A percentile compares a stretch with the other conserved stretches of the same genome.
These are phyloP conservation scores for Dorcus parallelipipedus DNA, from an alignment of 2,888 invertebrate genomes.

Conservation along the genomic window DNA sequence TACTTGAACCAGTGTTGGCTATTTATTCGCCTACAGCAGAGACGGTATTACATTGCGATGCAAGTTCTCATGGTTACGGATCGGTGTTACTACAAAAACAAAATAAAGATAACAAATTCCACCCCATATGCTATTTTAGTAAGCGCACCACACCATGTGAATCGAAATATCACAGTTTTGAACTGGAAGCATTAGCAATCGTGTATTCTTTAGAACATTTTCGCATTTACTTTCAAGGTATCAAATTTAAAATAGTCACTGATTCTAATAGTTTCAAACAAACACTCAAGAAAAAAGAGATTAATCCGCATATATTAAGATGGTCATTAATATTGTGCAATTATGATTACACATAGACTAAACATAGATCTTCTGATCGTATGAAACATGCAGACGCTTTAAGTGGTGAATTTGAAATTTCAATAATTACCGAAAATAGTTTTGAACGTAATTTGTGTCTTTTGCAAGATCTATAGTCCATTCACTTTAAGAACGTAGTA, in stretches of 20 bases:
- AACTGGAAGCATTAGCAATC: too few relatives aligned
- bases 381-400: conserved; percentile 38
- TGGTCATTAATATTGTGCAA: conserved; percentile 35
- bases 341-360: conserved; percentile 41
- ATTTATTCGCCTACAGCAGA: not conserved
- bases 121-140: conserved; percentile 36
- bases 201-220: too few relatives aligned
- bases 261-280: too few relatives aligned
- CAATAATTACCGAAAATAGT: conserved; percentile 1
- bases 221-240: too few relatives aligned
- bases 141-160: conserved; percentile 27
- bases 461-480: conserved; percentile 2
- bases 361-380: conserved; percentile 34
- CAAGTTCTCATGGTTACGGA: conserved; percentile 28
- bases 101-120: conserved; percentile 25
- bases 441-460: conserved; percentile 8
- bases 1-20: conserved; percentile 14
- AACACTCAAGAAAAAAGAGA: too few relatives aligned
- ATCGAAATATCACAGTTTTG: too few relatives aligned
- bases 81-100: conserved; percentile 30
- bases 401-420: conserved; percentile 32
- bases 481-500: too few relatives aligned
- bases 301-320: conserved; percentile 4
- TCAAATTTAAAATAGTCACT: too few relatives aligned
- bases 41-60: conserved; percentile 29